Base-by-base conservation (phyloP, 2,113 vertebrate genomes). In the Caracal caracal region DNA sequence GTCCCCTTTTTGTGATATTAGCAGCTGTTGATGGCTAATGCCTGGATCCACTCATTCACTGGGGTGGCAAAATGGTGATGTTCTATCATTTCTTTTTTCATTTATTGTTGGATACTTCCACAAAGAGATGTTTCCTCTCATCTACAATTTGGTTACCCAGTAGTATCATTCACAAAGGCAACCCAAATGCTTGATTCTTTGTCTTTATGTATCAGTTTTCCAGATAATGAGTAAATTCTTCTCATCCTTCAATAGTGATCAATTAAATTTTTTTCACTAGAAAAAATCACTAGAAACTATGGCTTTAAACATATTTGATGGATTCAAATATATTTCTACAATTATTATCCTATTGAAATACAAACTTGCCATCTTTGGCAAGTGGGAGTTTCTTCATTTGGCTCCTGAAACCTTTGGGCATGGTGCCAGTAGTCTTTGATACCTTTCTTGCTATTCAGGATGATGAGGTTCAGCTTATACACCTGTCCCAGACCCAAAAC, bases 31-130 rank as follows among this genome's bases (percentile, higher is more conserved):
- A 76, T 51, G 70, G 86, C 83, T 87, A 80, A 1, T 75, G 24
- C 63, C 63, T 76, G 65, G 24, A 89, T 61, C 79, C 56, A 19
- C 70, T 33, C 79, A 78, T 89, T 93, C 96, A 65, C 33, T 40
- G 43, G 82, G 78, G 56, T n/a, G 73, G 63, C 30, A 53, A 66
- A 93, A 93, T n/a, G 85, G 61, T 68, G 24, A 80, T 63, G 24
- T 68, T 87, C 86, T 90, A 84, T 63, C 71, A 70, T 65, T 97
- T 53, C 22, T 85, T 84, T 93, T 96, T 96, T 75, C 65, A 24
- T 81, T 94, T 88, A 91, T 96, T 94, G 81, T 51, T 96, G 93
- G 47, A 70, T 71, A 63, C 47, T 89, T 65, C 83, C 93, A 86
- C 20, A 24, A 90, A 89, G 93, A 96, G 35, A 94, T 35, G 10